These are phyloP conservation scores for Chascanopsetta lugubris DNA, from an alignment of 2,113 vertebrate species.

Conservation along the genomic window DNA sequence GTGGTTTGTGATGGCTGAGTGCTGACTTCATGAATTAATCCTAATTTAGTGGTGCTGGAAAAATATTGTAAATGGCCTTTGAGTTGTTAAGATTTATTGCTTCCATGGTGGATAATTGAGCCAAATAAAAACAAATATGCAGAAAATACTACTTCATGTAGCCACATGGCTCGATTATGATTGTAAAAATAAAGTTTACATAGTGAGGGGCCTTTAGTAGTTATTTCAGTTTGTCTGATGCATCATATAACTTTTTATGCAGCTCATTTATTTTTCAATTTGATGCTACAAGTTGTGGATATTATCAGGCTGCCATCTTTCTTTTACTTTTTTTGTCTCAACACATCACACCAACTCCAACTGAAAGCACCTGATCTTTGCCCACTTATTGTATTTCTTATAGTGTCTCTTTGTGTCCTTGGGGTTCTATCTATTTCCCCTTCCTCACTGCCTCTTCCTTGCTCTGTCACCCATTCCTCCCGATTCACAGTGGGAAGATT, in stretches of 20 bases:
- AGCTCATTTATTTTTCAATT: conserved; percentile 14
- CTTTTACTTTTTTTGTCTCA: too few relatives aligned
- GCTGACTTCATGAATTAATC: background rate
- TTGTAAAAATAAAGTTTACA: background rate
- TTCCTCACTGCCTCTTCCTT: conserved; percentile 55
- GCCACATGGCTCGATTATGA: too few relatives aligned
- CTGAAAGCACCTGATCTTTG: conserved; percentile 11
- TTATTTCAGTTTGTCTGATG: conserved; percentile 18
- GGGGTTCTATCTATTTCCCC: conserved; percentile 65
- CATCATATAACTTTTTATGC: conserved; percentile 2
- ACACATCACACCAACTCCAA: too few relatives aligned
- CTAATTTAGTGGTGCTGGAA: background rate
- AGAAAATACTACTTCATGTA: background rate
- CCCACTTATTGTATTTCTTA: conserved; percentile 25
- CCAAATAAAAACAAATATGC: background rate
- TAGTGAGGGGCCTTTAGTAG: background rate
- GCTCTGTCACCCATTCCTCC: conserved; percentile 66
- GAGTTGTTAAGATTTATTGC: background rate
- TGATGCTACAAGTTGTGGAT: conserved; percentile 5
- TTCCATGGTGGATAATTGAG: background rate
- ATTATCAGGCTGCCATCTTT: conserved; percentile 7
- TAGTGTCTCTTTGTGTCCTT: conserved; percentile 68
- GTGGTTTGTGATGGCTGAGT: background rate
- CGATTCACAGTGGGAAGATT: conserved; percentile 76
- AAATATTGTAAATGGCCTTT: background rate